A percentile compares a stretch with the other conserved stretches of the same genome.
These are phyloP conservation scores for Hystrix brachyura DNA, from an alignment of 2,113 vertebrate genomes.

Conservation along the genomic window DNA sequence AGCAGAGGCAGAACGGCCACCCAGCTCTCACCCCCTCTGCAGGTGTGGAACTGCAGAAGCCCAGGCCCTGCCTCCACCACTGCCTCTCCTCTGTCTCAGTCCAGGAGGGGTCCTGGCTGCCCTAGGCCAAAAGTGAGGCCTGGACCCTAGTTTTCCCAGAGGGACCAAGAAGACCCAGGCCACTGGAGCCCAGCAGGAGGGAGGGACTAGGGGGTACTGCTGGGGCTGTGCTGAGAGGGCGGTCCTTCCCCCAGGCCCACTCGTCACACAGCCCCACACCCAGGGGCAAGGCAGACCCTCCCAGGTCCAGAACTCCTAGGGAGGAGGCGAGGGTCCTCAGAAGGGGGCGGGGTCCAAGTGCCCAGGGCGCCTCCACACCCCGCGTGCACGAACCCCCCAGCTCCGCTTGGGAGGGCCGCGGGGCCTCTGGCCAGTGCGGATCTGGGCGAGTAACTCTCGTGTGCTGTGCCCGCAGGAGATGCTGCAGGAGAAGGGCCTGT, in stretches of 20 bases:
- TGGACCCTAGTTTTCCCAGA: background rate
- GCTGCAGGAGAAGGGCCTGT: slow-evolving; percentile 98
- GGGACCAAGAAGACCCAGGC: background rate
- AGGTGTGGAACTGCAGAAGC: background rate
- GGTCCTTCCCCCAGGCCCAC: slow-evolving; percentile 69
- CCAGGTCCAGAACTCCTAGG: slow-evolving; percentile 27
- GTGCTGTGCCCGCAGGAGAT: slow-evolving; percentile 91
- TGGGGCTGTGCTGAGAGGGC: slow-evolving; percentile 71
- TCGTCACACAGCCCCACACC: slow-evolving; percentile 1
- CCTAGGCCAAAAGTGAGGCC: background rate
- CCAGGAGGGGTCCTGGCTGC: background rate
- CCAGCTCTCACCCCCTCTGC: background rate
- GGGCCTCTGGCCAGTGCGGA: slow-evolving; percentile 36
- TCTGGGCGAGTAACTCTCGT: slow-evolving; percentile 42
- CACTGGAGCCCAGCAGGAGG: slow-evolving; percentile 49
- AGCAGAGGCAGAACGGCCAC: background rate
- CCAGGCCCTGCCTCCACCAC: background rate
- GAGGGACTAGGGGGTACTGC: slow-evolving; percentile 54
- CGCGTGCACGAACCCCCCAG: background rate
- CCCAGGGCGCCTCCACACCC: background rate
- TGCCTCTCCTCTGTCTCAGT: background rate
- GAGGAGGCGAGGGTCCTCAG: slow-evolving; percentile 34
- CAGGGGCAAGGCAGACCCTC: slow-evolving; percentile 48
- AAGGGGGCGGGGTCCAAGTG: slow-evolving; percentile 78
- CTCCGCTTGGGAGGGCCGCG: background rate